Conservation (phyloP, 1,140 invertebrate species). For the Ips nitidus region DNA sequence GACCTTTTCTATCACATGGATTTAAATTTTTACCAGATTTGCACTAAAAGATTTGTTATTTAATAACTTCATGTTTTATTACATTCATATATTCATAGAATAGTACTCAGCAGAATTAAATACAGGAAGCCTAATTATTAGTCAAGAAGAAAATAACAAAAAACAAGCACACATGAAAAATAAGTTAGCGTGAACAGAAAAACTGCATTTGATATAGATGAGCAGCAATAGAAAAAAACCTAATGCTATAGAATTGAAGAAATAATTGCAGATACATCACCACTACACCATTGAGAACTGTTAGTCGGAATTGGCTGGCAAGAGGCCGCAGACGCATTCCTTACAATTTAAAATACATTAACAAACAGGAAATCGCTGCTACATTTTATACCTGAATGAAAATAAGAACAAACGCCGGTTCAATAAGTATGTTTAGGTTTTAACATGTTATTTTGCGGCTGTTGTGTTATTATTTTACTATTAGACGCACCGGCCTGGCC, state of each 20-base stretch:
- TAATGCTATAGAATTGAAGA: slow-evolving; percentile 6
- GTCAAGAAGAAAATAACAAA: not conserved
- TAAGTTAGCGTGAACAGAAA: not conserved
- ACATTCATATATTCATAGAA: no score
- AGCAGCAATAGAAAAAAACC: slow-evolving; percentile 14
- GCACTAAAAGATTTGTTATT: no score
- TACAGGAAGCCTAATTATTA: no score
- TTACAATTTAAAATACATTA: slow-evolving; percentile 44
- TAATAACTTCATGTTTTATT: no score
- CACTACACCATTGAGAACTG: slow-evolving; percentile 12
- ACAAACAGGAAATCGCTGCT: slow-evolving; percentile 38
- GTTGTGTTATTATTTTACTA: slow-evolving; percentile 36
- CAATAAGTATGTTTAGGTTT: slow-evolving; percentile 24
- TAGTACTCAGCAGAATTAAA: no score
- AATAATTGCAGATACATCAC: slow-evolving; percentile 21
- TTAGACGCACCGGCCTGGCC: slow-evolving; percentile 16
- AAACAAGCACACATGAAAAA: not conserved
- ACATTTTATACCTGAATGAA: slow-evolving; percentile 39
- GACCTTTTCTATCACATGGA: no score
- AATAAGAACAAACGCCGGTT: slow-evolving; percentile 36
- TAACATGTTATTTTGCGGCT: slow-evolving; percentile 23
- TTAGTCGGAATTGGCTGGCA: slow-evolving; percentile 20
- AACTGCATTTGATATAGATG: slow-evolving; percentile 9
- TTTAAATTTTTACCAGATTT: no score
- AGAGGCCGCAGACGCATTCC: slow-evolving; percentile 37